Conservation (phyloP, 2,888 invertebrate genomes). For the Volucella inanis region DNA sequence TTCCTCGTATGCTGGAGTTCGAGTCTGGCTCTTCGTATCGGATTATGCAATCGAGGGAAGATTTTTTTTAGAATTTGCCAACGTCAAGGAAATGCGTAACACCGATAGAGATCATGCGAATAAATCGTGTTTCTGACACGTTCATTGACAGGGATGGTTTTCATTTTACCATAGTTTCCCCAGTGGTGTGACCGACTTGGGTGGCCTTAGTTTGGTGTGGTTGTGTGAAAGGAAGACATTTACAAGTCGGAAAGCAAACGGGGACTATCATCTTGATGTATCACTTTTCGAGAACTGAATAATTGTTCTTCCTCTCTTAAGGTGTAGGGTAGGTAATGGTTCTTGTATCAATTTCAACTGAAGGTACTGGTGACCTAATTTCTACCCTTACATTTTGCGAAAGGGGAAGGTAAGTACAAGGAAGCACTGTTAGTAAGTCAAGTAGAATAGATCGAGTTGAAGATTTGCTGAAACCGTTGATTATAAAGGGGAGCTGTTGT, state of each 20-base stretch:
- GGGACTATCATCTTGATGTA: slow-evolving; percentile 62
- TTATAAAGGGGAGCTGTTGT: no score
- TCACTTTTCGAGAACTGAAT: slow-evolving; percentile 11
- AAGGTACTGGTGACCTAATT: no score
- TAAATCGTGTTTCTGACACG: slow-evolving; percentile 52
- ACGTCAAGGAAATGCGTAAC: slow-evolving; percentile 65
- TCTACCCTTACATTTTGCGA: no score
- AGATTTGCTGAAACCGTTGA: no score
- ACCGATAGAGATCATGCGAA: slow-evolving; percentile 66
- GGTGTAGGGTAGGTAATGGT: not conserved
- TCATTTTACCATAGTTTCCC: slow-evolving; percentile 1
- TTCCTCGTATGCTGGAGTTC: slow-evolving; percentile 49
- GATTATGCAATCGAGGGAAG: slow-evolving; percentile 44
- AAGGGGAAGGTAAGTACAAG: no score
- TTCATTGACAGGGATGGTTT: slow-evolving; percentile 21
- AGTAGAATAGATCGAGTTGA: no score
- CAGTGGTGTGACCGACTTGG: not conserved
- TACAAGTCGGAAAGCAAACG: slow-evolving; percentile 44
- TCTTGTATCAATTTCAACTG: not conserved
- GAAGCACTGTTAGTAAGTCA: no score
- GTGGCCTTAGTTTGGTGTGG: not conserved
- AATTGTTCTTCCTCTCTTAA: not conserved
- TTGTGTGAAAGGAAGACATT: slow-evolving; percentile 22
- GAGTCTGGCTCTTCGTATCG: slow-evolving; percentile 34
- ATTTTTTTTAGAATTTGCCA: slow-evolving; percentile 6